These are phyloP conservation scores for Lophura nycthemera DNA, from an alignment of 2,113 vertebrate species.

Conservation along the genomic window DNA sequence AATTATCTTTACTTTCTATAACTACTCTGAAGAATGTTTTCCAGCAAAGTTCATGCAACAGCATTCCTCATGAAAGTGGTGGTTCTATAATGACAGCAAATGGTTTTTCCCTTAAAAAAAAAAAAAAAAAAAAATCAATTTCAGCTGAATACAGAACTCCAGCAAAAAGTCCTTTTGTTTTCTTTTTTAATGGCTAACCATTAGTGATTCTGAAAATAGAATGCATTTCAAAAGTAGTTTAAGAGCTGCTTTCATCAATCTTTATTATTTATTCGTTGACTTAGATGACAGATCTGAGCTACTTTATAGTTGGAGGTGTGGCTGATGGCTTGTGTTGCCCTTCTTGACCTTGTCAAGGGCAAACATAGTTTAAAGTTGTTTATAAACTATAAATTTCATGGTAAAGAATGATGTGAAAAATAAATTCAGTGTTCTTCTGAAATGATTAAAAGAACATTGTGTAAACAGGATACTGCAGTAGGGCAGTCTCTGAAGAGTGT, in stretches of 20 bases:
- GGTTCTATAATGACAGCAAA: not conserved
- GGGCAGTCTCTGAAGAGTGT: not conserved
- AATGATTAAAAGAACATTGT: slow-evolving; percentile 66
- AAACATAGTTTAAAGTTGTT: slow-evolving; percentile 75
- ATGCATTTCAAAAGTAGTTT: slow-evolving; percentile 60
- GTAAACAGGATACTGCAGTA: slow-evolving; percentile 61
- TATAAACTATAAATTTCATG: slow-evolving; percentile 72
- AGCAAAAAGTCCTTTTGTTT: slow-evolving; percentile 40
- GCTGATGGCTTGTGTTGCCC: slow-evolving; percentile 69
- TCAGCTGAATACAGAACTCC: slow-evolving; percentile 21
- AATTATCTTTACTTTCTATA: not conserved
- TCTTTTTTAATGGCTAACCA: slow-evolving; percentile 59
- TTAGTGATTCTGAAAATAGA: slow-evolving; percentile 68
- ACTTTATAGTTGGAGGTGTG: slow-evolving; percentile 73
- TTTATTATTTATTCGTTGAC: slow-evolving; percentile 74
- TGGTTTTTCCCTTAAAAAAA: not conserved
- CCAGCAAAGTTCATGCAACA: not conserved
- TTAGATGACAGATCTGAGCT: slow-evolving; percentile 65
- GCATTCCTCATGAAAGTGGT: not conserved
- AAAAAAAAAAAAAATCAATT: not conserved
- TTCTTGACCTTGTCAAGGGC: slow-evolving; percentile 73
- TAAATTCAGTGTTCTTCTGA: slow-evolving; percentile 52
- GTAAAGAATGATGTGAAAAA: slow-evolving; percentile 71
- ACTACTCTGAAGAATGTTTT: not conserved
- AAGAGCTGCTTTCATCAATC: slow-evolving; percentile 69